phyloP scores from a whole-genome alignment of 2,113 vertebrate species.

The Neopipo cinnamomea region DNA sequence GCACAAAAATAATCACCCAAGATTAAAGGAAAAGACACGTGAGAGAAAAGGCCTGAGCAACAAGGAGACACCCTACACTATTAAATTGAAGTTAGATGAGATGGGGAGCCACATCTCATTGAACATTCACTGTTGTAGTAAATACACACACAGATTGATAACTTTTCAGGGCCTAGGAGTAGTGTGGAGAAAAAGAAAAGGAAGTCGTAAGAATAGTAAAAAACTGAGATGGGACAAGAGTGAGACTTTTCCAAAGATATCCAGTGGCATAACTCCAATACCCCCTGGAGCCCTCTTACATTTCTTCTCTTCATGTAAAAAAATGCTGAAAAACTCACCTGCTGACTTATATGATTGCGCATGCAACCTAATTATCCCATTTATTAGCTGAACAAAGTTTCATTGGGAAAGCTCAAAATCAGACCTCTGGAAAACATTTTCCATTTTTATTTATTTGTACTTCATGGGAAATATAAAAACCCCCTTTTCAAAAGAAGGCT shows the following conservation, averaged over 20 bases:
- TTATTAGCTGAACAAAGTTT: not conserved
- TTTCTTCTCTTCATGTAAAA: not conserved
- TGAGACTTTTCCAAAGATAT: not conserved
- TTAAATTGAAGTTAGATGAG: not conserved
- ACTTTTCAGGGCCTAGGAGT: not conserved
- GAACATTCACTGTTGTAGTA: not conserved
- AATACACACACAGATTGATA: not conserved
- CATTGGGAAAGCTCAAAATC: not conserved
- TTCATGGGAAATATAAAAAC: not conserved
- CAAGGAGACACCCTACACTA: not conserved
- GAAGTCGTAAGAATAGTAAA: not conserved
- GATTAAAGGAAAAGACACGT: not conserved
- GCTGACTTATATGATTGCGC: not conserved
- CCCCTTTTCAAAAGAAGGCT: not conserved
- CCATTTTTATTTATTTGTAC: not conserved
- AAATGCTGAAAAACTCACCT: not conserved
- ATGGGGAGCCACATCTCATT: not conserved
- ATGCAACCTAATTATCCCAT: not conserved
- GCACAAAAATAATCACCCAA: not conserved
- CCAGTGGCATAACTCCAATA: not conserved
- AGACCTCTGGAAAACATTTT: not conserved
- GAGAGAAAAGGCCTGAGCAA: not conserved
- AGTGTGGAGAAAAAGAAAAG: not conserved
- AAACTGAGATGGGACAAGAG: not conserved
- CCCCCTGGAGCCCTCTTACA: fast-evolving